A percentile compares a stretch with the other conserved stretches of the same genome.
Conservation (phyloP, 2,888 invertebrate genomes). For the Malthinus seriepunctatus region DNA sequence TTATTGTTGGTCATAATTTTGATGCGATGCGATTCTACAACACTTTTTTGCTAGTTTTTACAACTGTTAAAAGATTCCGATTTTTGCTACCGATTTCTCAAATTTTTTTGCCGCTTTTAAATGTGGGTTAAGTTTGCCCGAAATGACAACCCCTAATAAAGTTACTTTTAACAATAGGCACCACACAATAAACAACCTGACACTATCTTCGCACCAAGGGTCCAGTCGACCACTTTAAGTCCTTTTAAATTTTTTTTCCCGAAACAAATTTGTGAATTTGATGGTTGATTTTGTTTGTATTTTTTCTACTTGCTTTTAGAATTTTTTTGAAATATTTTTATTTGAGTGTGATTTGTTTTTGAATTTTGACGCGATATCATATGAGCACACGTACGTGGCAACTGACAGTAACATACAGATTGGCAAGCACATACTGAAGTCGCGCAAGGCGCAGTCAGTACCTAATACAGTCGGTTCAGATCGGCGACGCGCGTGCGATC, state of each 20-base stretch:
- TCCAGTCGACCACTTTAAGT: slow-evolving; percentile 21
- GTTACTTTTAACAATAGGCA: slow-evolving; percentile 35
- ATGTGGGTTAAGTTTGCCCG: slow-evolving; percentile 11
- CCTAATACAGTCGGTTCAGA: slow-evolving; percentile 53
- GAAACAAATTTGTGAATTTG: slow-evolving; percentile 11
- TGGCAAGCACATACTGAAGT: slow-evolving; percentile 60
- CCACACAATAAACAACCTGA: slow-evolving; percentile 32
- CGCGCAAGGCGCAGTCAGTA: slow-evolving; percentile 49
- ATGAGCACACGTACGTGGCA: slow-evolving; percentile 42
- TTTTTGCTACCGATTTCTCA: slow-evolving; percentile 10
- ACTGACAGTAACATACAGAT: slow-evolving; percentile 49
- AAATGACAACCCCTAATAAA: slow-evolving; percentile 37
- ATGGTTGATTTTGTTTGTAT: slow-evolving; percentile 9
- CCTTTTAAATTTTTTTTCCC: slow-evolving; percentile 5
- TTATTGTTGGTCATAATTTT: slow-evolving; percentile 48
- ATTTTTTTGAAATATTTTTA: slow-evolving; percentile 15
- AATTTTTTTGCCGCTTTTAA: slow-evolving; percentile 15
- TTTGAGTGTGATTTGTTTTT: slow-evolving; percentile 13
- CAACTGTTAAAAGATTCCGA: slow-evolving; percentile 5
- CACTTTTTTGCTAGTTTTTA: slow-evolving; percentile 32
- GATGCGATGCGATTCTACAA: slow-evolving; percentile 33
- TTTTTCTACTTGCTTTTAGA: neutral
- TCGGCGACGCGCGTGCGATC: slow-evolving; percentile 59
- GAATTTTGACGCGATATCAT: slow-evolving; percentile 46
- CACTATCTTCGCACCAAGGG: slow-evolving; percentile 24